Percentiles rank a stretch among this genome's conserved stretches.
Evolutionary conservation across 2,113 vertebrate species (phyloP).

Genomic region (Coturnix japonica): DNA sequence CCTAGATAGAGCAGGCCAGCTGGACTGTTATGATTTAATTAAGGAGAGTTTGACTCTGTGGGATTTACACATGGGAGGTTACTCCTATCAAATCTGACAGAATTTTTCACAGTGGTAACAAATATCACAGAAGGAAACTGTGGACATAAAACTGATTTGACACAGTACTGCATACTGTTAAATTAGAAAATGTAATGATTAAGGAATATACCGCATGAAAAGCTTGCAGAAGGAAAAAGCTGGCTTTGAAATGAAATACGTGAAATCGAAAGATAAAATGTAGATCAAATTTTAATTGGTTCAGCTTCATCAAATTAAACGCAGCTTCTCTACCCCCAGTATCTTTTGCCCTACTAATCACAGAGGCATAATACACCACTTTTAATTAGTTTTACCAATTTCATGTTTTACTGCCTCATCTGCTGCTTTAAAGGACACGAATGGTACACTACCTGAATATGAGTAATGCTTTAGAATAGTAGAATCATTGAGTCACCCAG

Average conservation of each 20-base stretch:
- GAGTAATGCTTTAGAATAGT: background rate
- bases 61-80: conserved; percentile 60
- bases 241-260: background rate
- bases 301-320: background rate
- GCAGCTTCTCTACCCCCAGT: background rate
- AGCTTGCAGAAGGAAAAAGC: background rate
- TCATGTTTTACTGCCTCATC: background rate
- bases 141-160: conserved; percentile 10
- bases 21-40: conserved; percentile 70
- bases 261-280: background rate
- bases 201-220: background rate
- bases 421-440: background rate
- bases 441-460: background rate
- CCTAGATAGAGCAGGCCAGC: background rate
- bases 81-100: conserved; percentile 51
- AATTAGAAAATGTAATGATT: background rate
- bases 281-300: background rate
- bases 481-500: too few species aligned
- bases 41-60: conserved; percentile 39
- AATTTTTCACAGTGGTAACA: conserved; percentile 52
- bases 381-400: background rate
- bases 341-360: background rate
- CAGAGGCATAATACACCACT: background rate
- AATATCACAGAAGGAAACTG: conserved; percentile 25
- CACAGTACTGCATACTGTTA: background rate